A percentile compares a stretch with the other conserved stretches of the same genome.
These are phyloP conservation scores for Engraulis encrasicolus DNA, from an alignment of 2,113 vertebrate species.

Conservation along the genomic window DNA sequence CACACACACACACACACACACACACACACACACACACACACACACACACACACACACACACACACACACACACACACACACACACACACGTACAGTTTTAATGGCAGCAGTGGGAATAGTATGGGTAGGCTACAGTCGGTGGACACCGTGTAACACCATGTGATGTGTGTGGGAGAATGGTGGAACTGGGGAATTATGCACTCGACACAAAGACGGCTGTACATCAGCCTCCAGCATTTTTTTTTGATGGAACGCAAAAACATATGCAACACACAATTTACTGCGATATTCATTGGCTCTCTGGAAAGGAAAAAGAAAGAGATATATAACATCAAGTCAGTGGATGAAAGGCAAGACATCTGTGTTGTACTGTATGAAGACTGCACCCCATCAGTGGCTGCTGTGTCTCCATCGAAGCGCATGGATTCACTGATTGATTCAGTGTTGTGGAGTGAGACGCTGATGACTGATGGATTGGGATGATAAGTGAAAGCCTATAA, in stretches of 20 bases:
- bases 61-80: too few relatives aligned
- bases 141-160: too few relatives aligned
- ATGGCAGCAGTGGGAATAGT: too few relatives aligned
- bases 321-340: background rate
- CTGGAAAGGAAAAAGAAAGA: background rate
- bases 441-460: background rate
- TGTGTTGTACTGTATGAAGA: background rate
- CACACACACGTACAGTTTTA: too few relatives aligned
- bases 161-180: too few relatives aligned
- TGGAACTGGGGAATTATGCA: too few relatives aligned
- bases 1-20: too few relatives aligned
- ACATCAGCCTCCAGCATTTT: slow-evolving; percentile 13
- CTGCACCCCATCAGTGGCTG: background rate
- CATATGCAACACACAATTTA: background rate
- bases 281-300: background rate
- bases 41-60: too few relatives aligned
- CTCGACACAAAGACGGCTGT: background rate
- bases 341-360: background rate
- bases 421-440: slow-evolving; percentile 18
- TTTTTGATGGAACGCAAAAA: background rate
- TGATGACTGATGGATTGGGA: background rate
- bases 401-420: slow-evolving; percentile 6
- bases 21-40: too few relatives aligned
- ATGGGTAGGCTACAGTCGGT: too few relatives aligned
- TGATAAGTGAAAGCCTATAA: slow-evolving; percentile 19